Conservation (phyloP, 2,113 vertebrate species). For the Coreoperca whiteheadi region DNA sequence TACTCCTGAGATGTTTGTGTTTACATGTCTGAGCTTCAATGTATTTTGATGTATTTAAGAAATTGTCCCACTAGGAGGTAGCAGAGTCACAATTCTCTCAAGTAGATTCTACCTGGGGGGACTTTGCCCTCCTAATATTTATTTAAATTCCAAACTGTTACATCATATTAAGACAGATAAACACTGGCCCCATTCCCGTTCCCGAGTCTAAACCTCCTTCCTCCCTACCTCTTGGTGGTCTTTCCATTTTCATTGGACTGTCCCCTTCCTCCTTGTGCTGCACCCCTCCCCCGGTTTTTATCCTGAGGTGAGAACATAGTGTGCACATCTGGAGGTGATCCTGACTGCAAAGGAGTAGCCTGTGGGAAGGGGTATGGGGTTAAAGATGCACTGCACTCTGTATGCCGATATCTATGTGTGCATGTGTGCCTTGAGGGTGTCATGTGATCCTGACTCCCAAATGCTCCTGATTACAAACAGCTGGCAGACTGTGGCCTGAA, state of each 20-base stretch:
- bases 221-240: not conserved
- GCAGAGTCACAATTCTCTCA: conserved; percentile 21
- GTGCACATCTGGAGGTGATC: conserved; percentile 80
- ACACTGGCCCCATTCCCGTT: not conserved
- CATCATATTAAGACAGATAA: conserved; percentile 3
- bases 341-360: conserved; percentile 58
- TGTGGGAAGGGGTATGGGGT: conserved; percentile 62
- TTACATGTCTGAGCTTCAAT: not conserved
- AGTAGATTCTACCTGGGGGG: not conserved
- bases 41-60: conserved; percentile 13
- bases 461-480: conserved; percentile 78
- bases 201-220: not conserved
- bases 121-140: conserved; percentile 4
- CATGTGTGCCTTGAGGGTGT: conserved; percentile 63
- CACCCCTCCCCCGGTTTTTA: conserved; percentile 42
- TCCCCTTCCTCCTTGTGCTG: conserved; percentile 2
- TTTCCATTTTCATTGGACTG: conserved; percentile 6
- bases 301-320: conserved; percentile 57
- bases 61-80: conserved; percentile 57
- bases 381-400: conserved; percentile 66
- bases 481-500: conserved; percentile 43
- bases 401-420: conserved; percentile 52
- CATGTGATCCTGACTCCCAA: conserved; percentile 67
- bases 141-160: not conserved
- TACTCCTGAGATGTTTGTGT: not conserved